Conservation (phyloP, 1,140 invertebrate genomes). For the Halesus radiatus region DNA sequence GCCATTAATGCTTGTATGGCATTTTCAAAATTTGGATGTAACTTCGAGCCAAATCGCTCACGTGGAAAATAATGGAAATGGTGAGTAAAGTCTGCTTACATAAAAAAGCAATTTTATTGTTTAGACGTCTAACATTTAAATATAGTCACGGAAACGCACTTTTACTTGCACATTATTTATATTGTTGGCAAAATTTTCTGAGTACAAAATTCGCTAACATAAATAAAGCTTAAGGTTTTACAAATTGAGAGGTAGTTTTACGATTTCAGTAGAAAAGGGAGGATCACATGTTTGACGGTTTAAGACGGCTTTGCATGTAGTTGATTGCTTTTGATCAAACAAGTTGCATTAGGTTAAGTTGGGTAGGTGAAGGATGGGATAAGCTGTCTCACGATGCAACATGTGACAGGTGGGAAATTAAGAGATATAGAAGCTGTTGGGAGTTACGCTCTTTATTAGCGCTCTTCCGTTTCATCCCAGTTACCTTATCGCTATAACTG, state of each 20-base stretch:
- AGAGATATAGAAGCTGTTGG: not conserved
- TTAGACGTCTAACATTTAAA: too few relatives aligned
- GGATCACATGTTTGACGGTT: not conserved
- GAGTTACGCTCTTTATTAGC: too few relatives aligned
- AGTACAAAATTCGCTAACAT: not conserved
- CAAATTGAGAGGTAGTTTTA: constrained; percentile 2
- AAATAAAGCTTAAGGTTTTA: constrained; percentile 20
- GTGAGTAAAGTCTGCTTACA: not conserved
- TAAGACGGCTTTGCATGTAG: not conserved
- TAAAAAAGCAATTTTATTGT: not conserved
- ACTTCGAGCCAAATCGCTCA: constrained; percentile 20
- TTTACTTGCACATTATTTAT: too few relatives aligned
- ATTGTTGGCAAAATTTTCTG: too few relatives aligned
- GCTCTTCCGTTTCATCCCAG: too few relatives aligned
- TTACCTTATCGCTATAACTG: too few relatives aligned
- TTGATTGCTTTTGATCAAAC: too few relatives aligned
- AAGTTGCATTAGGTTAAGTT: too few relatives aligned
- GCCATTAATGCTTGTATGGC: too few relatives aligned
- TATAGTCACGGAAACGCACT: not conserved
- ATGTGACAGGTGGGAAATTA: constrained; percentile 32
- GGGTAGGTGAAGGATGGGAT: too few relatives aligned
- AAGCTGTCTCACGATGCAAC: constrained; percentile 17
- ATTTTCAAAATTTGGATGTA: not conserved
- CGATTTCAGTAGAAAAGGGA: constrained; percentile 1
- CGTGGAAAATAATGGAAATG: constrained; percentile 23